Evolutionary conservation across 1,140 invertebrate genomes (phyloP).

Genomic region (Orchestia grillus): DNA sequence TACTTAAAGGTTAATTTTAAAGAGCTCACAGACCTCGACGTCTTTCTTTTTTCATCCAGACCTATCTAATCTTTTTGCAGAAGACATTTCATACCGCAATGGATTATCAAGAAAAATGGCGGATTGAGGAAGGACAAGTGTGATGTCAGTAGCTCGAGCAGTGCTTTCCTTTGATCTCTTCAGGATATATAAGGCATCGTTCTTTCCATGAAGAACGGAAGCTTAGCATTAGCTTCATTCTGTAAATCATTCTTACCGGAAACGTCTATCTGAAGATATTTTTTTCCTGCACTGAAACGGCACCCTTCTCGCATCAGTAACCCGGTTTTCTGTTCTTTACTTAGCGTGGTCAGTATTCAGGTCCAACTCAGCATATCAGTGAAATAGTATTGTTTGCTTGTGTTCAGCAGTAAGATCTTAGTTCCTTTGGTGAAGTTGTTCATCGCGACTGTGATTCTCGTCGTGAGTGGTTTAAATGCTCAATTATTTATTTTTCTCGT

Average conservation of each 20-base stretch:
- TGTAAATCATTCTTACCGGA: slow-evolving; percentile 4
- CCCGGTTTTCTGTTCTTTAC: neutral
- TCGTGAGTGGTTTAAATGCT: neutral
- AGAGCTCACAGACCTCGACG: slow-evolving; percentile 21
- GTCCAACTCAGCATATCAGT: neutral
- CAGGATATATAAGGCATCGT: slow-evolving; percentile 35
- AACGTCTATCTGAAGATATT: neutral
- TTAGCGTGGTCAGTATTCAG: neutral
- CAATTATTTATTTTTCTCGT: neutral
- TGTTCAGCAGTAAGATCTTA: neutral
- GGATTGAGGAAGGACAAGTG: neutral
- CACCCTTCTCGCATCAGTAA: neutral
- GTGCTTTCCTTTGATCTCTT: slow-evolving; percentile 54
- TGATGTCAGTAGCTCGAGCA: slow-evolving; percentile 21
- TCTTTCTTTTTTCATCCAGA: neutral
- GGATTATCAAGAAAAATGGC: neutral
- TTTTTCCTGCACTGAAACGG: neutral
- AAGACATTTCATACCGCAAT: neutral
- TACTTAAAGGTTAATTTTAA: slow-evolving; percentile 37
- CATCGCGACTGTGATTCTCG: neutral
- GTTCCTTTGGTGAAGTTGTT: slow-evolving; percentile 11
- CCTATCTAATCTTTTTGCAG: neutral
- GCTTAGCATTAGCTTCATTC: slow-evolving; percentile 46
- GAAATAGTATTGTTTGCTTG: neutral
- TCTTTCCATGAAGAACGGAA: slow-evolving; percentile 29